Base-by-base conservation (phyloP, 2,797 vertebrate species). In the Muscicapa striata region DNA sequence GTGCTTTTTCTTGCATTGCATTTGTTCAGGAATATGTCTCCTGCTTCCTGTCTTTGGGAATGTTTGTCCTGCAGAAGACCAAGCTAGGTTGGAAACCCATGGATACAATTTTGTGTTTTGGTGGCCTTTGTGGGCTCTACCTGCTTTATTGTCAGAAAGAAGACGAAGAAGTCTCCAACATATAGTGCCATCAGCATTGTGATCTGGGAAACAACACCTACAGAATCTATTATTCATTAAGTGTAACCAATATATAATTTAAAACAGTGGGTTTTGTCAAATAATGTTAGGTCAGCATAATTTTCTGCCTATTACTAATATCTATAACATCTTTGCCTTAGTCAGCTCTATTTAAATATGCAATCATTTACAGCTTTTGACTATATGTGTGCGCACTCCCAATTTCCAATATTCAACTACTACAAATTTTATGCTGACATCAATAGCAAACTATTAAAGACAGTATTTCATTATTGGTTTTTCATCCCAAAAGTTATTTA, bases 381-480 rank as follows among this genome's bases (percentile, higher is more conserved):
- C 98, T 99, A 98, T 98, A 98, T 99, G 98, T 99, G 99, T 98
- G 98, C 95, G 93, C 96, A 96, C 98, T 98, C 98, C 98, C 99
- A 98, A 99, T 99, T 99, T 99, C 99, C 99, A 99, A 99, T 99
- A 99, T 99, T 99, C 99, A 98, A 98, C 98, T 98, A 98, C 98
- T 98, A 98, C 98, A 99, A 98, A 99, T 99, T 99, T 99, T 99
- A 99, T 99, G 99, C 99, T 99, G 99, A 99, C 99, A 99, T 99
- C 99, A 99, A 99, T 99, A 98, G 98, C 98, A 98, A 98, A 99
- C 99, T 99, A 99, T 99, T 99, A 99, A 99, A 99, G 99, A 99
- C 99, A 99, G 98, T 99, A 99, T 99, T 99, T 99, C 99, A 99
- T 99, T 99, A 99, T 99, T 99, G 99, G 98, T 99, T 99, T 99